Base-by-base conservation (phyloP, 2,888 invertebrate genomes). In the Pyrocoelia pectoralis region DNA sequence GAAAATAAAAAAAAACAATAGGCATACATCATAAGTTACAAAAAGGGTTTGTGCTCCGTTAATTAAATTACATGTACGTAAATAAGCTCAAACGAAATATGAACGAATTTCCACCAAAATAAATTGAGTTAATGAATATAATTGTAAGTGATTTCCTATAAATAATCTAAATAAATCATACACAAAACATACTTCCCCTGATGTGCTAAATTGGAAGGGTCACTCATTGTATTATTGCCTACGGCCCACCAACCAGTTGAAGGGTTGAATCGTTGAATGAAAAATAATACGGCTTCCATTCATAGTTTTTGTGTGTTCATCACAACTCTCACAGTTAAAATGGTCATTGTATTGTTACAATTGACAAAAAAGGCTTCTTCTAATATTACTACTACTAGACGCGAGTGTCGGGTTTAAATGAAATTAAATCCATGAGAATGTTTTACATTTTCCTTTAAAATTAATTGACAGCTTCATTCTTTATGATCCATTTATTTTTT, bases 171-270 rank as follows among this genome's bases (percentile, higher is more conserved):
- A 33, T n/a, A 33, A 33, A 33, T n/a, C n/a, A 33, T n/a, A 33
- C 33, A 33, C n/a, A 33, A 33, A 33, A 33, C 33, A 8, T n/a
- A n/a, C 33, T 33, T n/a, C 33, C 33, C 33, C 33, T 3, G 9
- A 33, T 33, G 33, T 33, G 33, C 33, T 33, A 33, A 33, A 33
- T 33, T 33, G 8, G 33, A 33, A 33, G 33, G 33, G 33, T 33
- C 33, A 33, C 33, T 33, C 33, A 33, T 33, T 33, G 33, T 33
- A n/a, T 33, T 24, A 33, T n/a, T 33, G 33, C 33, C 33, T 33
- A 33, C 33, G 33, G 33, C 33, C 33, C 33, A 33, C 33, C 33
- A 33, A 33, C 33, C n/a, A 33, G 33, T 33, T 33, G 33, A 33
- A 33, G 33, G 33, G 33, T 33, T 33, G 33, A 33, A 33, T 33